Base-by-base conservation (phyloP, 2,113 vertebrate genomes). In the Hippopotamus amphibius region DNA sequence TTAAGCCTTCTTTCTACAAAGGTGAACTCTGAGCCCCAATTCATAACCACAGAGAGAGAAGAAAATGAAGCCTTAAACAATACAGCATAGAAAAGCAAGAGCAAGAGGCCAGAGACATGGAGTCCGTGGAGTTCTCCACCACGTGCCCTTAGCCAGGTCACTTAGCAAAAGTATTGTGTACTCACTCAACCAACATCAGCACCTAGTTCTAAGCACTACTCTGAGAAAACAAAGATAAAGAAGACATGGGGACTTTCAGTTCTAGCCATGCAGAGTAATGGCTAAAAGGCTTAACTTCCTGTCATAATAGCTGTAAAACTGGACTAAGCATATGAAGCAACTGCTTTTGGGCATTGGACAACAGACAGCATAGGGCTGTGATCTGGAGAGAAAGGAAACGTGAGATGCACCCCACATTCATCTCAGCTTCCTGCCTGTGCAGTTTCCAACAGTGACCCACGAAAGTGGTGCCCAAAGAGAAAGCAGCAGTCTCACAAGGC, bases 1-100 rank as follows among this genome's bases (percentile, higher is more conserved):
- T 96, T 96, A 61, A 82, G 65, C 33, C 72, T 91, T 86, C 76
- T 82, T 71, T 90, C 82, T 43, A 74, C 2, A 79, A 65, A 87
- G 59, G 15, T 50, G 69, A 65, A 96, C 68, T 17, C 65, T 68
- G 59, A 65, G 6, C 22, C 68, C 43, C 81, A 69, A 28, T 50
- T 79, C 68, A 74, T 48, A 93, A 83, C 86, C 89, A 83, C 28
- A 76, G 24, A 66, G 77, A 43, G n/a, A n/a, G 37, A 80, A 96
- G 22, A 76, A 87, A 81, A 83, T 19, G 4, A 83, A 82, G 46
- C 16, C 15, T 10, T 13, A n/a, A 5, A 0, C 57, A 74, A 33
- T n/a, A 68, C 1, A 91, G 61, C 22, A 50, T 5, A 74, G 63
- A 71, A 74, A 72, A 92, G 74, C 10, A 28, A 90, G 55, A 33